Base-by-base conservation (phyloP, 35 echinoderm and acorn worm species). In the Diadema setosum region DNA sequence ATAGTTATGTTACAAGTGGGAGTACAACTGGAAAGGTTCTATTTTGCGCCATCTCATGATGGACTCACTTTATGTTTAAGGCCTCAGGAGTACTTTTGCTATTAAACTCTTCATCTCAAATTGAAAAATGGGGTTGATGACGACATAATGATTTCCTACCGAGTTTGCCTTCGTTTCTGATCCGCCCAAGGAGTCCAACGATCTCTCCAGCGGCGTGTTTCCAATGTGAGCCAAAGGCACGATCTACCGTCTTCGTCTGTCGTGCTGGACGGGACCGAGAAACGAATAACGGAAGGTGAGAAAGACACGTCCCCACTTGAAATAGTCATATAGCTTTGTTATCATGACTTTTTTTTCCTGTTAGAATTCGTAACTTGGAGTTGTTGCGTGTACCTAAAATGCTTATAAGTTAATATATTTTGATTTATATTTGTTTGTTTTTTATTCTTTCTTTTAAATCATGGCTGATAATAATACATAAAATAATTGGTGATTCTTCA, bases 201-300 rank as follows among this genome's bases (percentile, higher is more conserved):
- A 90, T 90, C 64, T 90, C 88, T 29, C 81, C 88, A 17, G 88
- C 82, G 0, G 88, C 88, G 48, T 90, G 78, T 45, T 90, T 90
- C 88, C 88, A 90, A 44, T 90, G 88, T 21, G 58, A 30, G 5
- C 88, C 88, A 84, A 83, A 90, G 4, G 42, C 75, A 2, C 61
- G 81, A 6, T 73, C 58, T 33, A 39, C 42, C n/a, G 57, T 45
- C 23, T 63, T 67, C 5, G 42, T 37, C 46, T 90, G 83, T 31
- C 58, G 81, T 14, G 87, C 88, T 90, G 45, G 17, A 17, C 20
- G 2, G 14, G 52, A 24, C 17, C n/a, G 31, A 11, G 35, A 73
- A 17, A 73, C 39, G 67, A 14, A 73, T 15, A 73, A 73, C 5
- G 30, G 56, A 59, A 59, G 9, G 17, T 24, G 57, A 60, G 17